phyloP scores from a whole-genome alignment of 2,888 invertebrate species.

The Allacma fusca region DNA sequence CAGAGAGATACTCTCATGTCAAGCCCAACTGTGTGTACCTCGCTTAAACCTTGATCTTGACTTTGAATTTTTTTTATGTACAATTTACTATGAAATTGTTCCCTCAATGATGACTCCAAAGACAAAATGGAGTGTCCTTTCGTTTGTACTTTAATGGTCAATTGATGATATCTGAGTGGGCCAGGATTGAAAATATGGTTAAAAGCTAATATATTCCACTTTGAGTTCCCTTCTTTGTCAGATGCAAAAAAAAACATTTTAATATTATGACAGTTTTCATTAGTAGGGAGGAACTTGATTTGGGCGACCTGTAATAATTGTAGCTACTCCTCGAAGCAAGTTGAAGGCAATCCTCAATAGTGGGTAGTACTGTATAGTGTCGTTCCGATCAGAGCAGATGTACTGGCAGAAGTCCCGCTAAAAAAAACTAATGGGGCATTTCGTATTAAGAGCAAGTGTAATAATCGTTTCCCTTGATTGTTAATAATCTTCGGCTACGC shows the following conservation, averaged over 20 bases:
- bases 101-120: background rate
- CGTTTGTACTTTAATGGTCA: background rate
- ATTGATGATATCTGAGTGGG: background rate
- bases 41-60: too few species aligned
- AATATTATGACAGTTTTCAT: background rate
- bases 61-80: background rate
- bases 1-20: too few species aligned
- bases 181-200: background rate
- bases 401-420: too few species aligned
- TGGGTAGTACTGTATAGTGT: too few species aligned
- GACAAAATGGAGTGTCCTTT: background rate
- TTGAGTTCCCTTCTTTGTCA: background rate
- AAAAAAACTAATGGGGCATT: too few species aligned
- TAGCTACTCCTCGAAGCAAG: background rate
- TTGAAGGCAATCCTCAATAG: too few species aligned
- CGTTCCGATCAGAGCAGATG: too few species aligned
- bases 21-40: too few species aligned
- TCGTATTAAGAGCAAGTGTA: too few species aligned
- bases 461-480: too few species aligned
- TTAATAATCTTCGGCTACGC: background rate
- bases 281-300: background rate
- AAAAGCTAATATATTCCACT: slow-evolving; percentile 3
- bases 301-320: background rate
- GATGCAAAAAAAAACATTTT: background rate
- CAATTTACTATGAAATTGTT: background rate